Conservation (phyloP, 92 coral and sea anemone species). For the Palythoa heliodiscus region DNA sequence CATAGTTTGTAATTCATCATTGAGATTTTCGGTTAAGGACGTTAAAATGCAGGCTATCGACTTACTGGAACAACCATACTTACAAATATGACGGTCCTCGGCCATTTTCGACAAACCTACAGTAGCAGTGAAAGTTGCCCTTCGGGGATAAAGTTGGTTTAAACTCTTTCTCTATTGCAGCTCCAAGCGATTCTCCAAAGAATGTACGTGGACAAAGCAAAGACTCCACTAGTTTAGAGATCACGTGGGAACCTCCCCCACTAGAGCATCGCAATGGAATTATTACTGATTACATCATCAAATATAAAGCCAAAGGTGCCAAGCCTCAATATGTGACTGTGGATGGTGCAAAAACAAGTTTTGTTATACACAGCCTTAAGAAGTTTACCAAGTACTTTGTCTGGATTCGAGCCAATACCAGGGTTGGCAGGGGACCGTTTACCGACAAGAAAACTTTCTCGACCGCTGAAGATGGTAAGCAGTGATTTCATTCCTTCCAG, state of each 20-base stretch:
- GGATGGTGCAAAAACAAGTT: conserved; percentile 68
- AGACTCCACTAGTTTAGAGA: conserved; percentile 72
- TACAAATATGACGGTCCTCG: too few species aligned
- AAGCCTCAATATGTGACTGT: conserved; percentile 50
- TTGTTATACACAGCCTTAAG: conserved; percentile 69
- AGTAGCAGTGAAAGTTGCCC: not conserved
- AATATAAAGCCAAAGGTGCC: conserved; percentile 67
- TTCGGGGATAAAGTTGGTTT: not conserved
- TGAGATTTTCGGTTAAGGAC: not conserved
- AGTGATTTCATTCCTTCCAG: not conserved
- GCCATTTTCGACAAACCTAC: too few species aligned
- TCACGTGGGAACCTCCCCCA: conserved; percentile 92
- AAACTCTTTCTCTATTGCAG: conserved; percentile 41
- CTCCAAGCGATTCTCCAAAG: conserved; percentile 82
- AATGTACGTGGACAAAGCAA: conserved; percentile 70
- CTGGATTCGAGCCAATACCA: conserved; percentile 88
- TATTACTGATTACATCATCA: conserved; percentile 80
- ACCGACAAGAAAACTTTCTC: conserved; percentile 59
- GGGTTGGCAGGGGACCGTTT: conserved; percentile 78
- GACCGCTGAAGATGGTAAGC: conserved; percentile 91
- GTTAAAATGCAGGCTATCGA: not conserved
- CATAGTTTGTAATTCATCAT: not conserved
- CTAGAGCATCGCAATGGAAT: conserved; percentile 79
- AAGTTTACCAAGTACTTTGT: conserved; percentile 84
- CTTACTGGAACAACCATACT: too few species aligned